Conservation (phyloP, 2,113 vertebrate genomes). For the Toxostoma redivivum region DNA sequence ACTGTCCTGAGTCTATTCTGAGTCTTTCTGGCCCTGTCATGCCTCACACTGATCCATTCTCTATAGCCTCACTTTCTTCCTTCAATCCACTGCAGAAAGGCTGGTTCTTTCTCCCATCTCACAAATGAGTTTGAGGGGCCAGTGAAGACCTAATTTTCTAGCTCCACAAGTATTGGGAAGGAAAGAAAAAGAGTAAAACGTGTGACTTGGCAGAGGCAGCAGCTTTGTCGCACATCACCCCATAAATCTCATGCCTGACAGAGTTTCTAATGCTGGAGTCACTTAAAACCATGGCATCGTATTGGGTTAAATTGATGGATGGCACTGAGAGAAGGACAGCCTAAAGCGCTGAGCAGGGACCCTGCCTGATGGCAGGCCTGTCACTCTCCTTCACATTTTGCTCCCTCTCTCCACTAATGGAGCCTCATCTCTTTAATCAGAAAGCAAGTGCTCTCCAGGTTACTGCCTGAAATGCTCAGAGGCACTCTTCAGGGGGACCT, state of each 20-base stretch:
- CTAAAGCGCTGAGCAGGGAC: not conserved
- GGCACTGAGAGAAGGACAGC: not conserved
- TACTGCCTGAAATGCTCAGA: not conserved
- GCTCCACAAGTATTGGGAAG: not conserved
- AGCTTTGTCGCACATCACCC: not conserved
- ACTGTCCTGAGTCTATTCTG: not conserved
- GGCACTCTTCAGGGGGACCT: not conserved
- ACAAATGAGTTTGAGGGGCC: not conserved
- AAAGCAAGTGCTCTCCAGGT: not conserved
- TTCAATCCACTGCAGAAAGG: not conserved
- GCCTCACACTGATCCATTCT: not conserved
- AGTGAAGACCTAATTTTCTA: not conserved
- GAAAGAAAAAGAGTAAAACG: not conserved
- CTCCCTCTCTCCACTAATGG: not conserved
- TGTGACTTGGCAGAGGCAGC: not conserved
- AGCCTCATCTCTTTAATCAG: conserved; percentile 8
- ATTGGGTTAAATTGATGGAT: conserved; percentile 62
- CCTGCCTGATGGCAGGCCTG: not conserved
- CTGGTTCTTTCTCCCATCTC: not conserved
- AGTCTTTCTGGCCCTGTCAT: not conserved
- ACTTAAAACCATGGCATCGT: not conserved
- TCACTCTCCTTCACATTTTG: not conserved
- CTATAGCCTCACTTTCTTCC: not conserved
- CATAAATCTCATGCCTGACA: conserved; percentile 49
- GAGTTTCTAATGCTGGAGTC: conserved; percentile 34